Evolutionary conservation across 2,113 vertebrate species (phyloP).

Genomic region (Notothenia coriiceps): DNA sequence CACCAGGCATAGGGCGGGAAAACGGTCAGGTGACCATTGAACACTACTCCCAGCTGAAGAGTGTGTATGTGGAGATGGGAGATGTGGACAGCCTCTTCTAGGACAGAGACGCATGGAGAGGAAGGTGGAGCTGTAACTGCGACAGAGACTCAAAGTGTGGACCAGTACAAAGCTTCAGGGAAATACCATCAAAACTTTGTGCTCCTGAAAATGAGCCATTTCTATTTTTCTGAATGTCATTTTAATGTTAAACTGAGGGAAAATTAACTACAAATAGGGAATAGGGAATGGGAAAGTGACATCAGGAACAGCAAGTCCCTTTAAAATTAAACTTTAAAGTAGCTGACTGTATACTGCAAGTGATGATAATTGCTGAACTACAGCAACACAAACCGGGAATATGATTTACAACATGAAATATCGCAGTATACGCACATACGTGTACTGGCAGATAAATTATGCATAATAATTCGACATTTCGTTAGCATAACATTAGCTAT

Average conservation of each 20-base stretch:
- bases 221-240: neutral
- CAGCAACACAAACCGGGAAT: too few species aligned
- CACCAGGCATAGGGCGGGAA: constrained; percentile 94
- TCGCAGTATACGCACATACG: too few species aligned
- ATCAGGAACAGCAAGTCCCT: too few species aligned
- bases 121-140: neutral
- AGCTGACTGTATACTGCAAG: too few species aligned
- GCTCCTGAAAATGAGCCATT: neutral
- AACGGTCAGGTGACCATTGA: constrained; percentile 93
- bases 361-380: too few species aligned
- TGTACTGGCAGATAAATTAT: too few species aligned
- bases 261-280: neutral
- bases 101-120: constrained; percentile 8
- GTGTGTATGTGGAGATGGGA: constrained; percentile 96
- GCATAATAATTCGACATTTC: too few species aligned
- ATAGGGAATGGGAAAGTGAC: too few species aligned
- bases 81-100: constrained; percentile 93
- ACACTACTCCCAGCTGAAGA: constrained; percentile 95
- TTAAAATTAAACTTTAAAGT: too few species aligned
- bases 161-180: constrained; percentile 11
- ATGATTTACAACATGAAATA: too few species aligned
- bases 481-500: too few species aligned
- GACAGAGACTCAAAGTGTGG: constrained; percentile 6
- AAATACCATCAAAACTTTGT: neutral
- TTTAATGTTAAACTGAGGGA: neutral